Evolutionary conservation across 2,113 vertebrate genomes (phyloP), one percentile per base, ranked within the genome.

Genomic region (Cnemophilus loriae): DNA sequence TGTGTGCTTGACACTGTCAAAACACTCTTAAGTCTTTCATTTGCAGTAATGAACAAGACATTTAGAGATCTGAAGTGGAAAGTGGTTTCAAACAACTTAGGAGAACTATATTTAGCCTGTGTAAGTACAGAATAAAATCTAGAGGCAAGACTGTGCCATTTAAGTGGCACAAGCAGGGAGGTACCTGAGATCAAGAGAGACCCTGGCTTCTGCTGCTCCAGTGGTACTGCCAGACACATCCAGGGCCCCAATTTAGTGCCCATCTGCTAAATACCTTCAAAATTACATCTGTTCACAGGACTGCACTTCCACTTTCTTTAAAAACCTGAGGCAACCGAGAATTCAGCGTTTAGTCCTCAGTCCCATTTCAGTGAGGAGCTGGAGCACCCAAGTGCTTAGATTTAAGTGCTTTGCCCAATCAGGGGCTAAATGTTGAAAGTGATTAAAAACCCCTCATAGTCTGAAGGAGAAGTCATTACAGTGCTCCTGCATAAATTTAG

Each of bases 391-490:
- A 90, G 87, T 69, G 60, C 76, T 92, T 47, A 14, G 5, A 77
- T 52, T 16, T 65, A 89, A 96, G 93, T 90, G 92, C 81, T 94
- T 77, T 89, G 74, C 90, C 93, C 83, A 92, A 89, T 96, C 88
- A 95, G 69, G 76, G 83, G 41, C 69, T 87, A 92, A 78, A 94
- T 71, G 83, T 63, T 90, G 71, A 89, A 90, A 94, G 86, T 79
- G 55, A 89, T 91, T 91, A 95, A 93, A 97, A 81, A 26, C 61
- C 85, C 78, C 89, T 97, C 84, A 81, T 37, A 92, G 87, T 61
- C 88, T 94, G 84, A 96, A 95, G 68, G 68, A 87, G 33, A 76
- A 97, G 42, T 89, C 96, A 93, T 97, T 93, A 93, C 76, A 84
- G 60, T 76, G 53, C 61, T 93, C 86, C 71, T 90, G 90, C 83